These are phyloP conservation scores for Pseudobourletiella spinata DNA, from an alignment of 1,140 invertebrate genomes.

Conservation along the genomic window DNA sequence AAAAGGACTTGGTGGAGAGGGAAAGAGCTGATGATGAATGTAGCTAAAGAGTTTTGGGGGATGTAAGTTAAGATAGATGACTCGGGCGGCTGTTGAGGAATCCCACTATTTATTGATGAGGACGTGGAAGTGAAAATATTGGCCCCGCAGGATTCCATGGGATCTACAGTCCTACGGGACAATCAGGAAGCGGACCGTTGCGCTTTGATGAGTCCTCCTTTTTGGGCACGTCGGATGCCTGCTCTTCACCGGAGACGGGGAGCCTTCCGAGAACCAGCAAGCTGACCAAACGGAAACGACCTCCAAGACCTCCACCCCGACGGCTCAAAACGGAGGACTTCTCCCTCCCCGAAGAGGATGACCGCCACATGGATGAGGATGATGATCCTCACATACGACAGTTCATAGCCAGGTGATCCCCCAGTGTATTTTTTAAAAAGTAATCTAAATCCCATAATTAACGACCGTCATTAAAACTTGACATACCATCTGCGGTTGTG, in stretches of 20 bases:
- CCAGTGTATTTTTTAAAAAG: too few species aligned
- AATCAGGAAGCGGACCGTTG: constrained; percentile 31
- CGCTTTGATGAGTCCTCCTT: constrained; percentile 36
- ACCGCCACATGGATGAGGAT: constrained; percentile 26
- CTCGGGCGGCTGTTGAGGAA: neutral
- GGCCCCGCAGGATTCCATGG: constrained; percentile 24
- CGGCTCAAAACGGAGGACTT: constrained; percentile 33
- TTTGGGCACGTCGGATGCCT: constrained; percentile 35
- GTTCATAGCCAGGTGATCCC: constrained; percentile 33
- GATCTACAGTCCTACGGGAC: constrained; percentile 31
- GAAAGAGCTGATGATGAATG: constrained; percentile 4
- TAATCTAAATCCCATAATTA: too few species aligned
- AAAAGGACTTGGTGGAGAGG: neutral
- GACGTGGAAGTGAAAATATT: neutral
- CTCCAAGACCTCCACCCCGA: constrained; percentile 33
- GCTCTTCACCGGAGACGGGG: constrained; percentile 35
- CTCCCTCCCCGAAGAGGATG: constrained; percentile 31
- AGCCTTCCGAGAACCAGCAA: constrained; percentile 34
- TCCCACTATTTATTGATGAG: neutral
- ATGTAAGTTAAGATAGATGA: neutral
- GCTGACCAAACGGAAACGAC: constrained; percentile 35
- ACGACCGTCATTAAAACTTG: too few species aligned
- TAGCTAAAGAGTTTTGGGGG: neutral
- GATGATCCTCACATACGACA: constrained; percentile 34
- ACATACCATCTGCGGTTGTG: too few species aligned